Percentiles rank a stretch among this genome's conserved stretches.
phyloP scores from a whole-genome alignment of 2,888 invertebrate genomes.

The Carterocephalus palaemon region DNA sequence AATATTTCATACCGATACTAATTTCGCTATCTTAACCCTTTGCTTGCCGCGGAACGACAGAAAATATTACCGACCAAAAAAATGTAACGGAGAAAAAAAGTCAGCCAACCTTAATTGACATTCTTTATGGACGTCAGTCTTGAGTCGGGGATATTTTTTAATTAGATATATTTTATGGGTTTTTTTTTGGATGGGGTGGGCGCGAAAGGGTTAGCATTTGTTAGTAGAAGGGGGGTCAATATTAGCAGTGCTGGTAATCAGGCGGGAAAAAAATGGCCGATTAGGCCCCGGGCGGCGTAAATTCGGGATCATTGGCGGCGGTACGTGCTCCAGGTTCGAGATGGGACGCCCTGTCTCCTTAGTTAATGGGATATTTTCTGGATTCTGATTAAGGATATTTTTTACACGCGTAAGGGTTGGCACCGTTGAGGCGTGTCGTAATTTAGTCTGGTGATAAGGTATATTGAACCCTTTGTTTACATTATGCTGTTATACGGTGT shows the following conservation, averaged over 20 bases:
- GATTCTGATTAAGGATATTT: slow-evolving; percentile 49
- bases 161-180: slow-evolving; percentile 80
- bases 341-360: slow-evolving; percentile 50
- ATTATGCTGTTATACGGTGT: slow-evolving; percentile 2
- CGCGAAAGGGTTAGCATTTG: slow-evolving; percentile 77
- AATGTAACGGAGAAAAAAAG: slow-evolving; percentile 55
- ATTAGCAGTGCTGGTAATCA: slow-evolving; percentile 77
- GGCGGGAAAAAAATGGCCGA: slow-evolving; percentile 77
- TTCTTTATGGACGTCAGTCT: slow-evolving; percentile 80
- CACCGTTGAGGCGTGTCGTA: slow-evolving; percentile 17
- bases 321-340: slow-evolving; percentile 52
- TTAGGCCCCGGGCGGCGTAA: slow-evolving; percentile 72
- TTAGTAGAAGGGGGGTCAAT: slow-evolving; percentile 73
- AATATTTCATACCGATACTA: slow-evolving; percentile 79
- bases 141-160: slow-evolving; percentile 79
- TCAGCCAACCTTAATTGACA: slow-evolving; percentile 76
- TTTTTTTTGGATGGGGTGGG: slow-evolving; percentile 74
- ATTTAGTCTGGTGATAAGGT: slow-evolving; percentile 22
- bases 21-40: slow-evolving; percentile 79
- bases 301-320: slow-evolving; percentile 73
- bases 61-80: slow-evolving; percentile 53
- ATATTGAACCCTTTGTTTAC: slow-evolving; percentile 17
- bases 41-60: slow-evolving; percentile 68
- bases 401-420: slow-evolving; percentile 29
- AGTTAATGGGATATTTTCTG: slow-evolving; percentile 50